A percentile compares a stretch with the other conserved stretches of the same genome.
Evolutionary conservation across 2,113 vertebrate species (phyloP).

Genomic region (Psophia crepitans): DNA sequence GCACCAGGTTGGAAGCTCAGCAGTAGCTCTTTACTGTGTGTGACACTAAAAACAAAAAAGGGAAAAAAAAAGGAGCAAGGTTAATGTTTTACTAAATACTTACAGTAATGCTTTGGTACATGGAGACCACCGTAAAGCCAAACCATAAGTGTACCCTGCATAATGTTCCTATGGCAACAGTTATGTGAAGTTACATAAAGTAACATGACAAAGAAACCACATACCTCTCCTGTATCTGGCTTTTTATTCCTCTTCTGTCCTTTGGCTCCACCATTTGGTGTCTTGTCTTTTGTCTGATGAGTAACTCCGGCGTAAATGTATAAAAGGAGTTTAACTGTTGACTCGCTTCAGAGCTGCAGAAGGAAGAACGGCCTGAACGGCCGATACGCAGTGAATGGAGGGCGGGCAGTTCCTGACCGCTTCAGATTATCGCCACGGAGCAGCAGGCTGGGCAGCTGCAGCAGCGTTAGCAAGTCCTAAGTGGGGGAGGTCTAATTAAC

Average conservation of each 20-base stretch:
- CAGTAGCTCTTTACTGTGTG: not conserved
- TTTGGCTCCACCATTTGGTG: not conserved
- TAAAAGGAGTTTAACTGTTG: not conserved
- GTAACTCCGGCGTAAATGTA: fast-evolving
- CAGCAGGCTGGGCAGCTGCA: not conserved
- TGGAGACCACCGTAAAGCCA: not conserved
- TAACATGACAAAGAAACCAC: conserved; percentile 31
- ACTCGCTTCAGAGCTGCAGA: not conserved
- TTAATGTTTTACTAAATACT: not conserved
- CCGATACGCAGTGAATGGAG: not conserved
- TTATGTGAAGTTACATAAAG: conserved; percentile 58
- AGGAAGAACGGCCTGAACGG: not conserved
- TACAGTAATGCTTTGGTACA: not conserved
- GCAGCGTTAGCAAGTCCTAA: not conserved
- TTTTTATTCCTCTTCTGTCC: not conserved
- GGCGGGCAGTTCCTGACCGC: not conserved
- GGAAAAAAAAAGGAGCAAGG: not conserved
- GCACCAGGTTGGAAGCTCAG: not conserved
- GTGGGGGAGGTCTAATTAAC: not conserved
- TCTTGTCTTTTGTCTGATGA: not conserved
- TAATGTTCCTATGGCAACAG: conserved; percentile 57
- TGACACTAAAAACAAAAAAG: not conserved
- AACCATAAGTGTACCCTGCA: conserved; percentile 38
- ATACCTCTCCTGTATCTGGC: not conserved
- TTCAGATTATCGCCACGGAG: not conserved